Evolutionary conservation across 2,113 vertebrate species (phyloP), one percentile per base, ranked within the genome.

Genomic region (Silurus meridionalis): DNA sequence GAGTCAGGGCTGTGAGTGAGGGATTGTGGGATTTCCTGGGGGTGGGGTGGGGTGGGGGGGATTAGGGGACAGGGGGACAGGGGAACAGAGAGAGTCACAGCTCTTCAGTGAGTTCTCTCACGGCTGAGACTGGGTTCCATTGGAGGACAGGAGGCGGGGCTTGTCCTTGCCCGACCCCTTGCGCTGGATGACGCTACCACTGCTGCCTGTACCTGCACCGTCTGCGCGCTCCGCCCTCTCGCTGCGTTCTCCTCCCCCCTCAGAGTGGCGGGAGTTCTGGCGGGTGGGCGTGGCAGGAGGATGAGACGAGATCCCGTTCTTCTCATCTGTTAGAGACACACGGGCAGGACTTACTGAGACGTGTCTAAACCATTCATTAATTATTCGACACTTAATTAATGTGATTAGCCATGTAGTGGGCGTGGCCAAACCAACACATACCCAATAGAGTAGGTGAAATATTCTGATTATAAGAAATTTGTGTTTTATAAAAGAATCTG

Each of bases 81-180:
- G n/a, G 48, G 60, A 17, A n/a, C 58, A 28, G 75, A 85, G 69
- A 28, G 75, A 85, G 69, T 52, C 82, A 37, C 55, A 63, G 64
- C 82, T 37, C 82, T 82, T 80, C 37, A 14, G 67, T 67, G 87
- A 89, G 91, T 92, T 92, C 90, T 89, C 64, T 95, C 92, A 97
- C 84, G 96, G 95, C 88, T 96, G 94, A 90, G 94, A 95, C 93
- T 96, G 95, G 8, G 94, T 96, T 91, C 97, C 97, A 0, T 97
- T 97, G 92, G 96, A 95, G 23, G 97, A 94, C 50, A 96, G 94
- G 89, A 97, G 95, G 91, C 96, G 96, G 89, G 93, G 91, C 94
- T 97, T 97, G 93, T 97, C 97, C 91, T 96, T 97, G 11, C 94
- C 94, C 23, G 96, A 96, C 25, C 94, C 96, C 85, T 90, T 94